Base-by-base conservation (phyloP, 2,113 vertebrate species). In the Emberiza fucata region DNA sequence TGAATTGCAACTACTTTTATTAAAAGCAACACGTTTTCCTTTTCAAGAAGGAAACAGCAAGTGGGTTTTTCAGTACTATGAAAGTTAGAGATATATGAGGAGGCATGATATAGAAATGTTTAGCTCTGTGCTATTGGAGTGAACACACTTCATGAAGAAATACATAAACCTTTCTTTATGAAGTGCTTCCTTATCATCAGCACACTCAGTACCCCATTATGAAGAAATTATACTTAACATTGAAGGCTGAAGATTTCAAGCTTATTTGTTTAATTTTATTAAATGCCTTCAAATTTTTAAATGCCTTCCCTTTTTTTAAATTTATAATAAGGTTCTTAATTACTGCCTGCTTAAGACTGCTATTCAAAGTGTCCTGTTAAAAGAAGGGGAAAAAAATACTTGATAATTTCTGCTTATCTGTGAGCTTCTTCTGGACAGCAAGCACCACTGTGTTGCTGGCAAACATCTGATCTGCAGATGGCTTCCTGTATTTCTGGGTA, bases 101-200 rank as follows among this genome's bases (percentile, higher is more conserved):
- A 76, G 21, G 37, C 0, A 0, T 5, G 33, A 40, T 2, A 65
- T 0, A 5, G 28, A 57, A 61, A 33, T 8, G 8, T 45, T 86
- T 33, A 60, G 23, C 16, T 63, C 37, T 53, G 28, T 63, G 60
- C 25, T 50, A 5, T 0, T 23, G 28, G 16, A 86, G 28, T 57
- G 54, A 88, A 50, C 6, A 17, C 3, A 42, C 8, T 33, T 33
- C 8, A 45, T 6, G 12, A 28, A 53, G 28, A 86, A 86, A 47
- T 17, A 87, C 15, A 4, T 17, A 44, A 80, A 77, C 11, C 1
- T 8, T 59, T 69, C 22, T 44, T 84, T 15, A 57, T 20, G 0
- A 78, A 70, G 18, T 21, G 24, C 22, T 77, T 47, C 33, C 20
- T 61, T 12, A 4, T 39, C 54, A 78, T 27, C 51, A 39, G 25